Base-by-base conservation (phyloP, 1,140 invertebrate genomes). In the Drosophila cardini region DNA sequence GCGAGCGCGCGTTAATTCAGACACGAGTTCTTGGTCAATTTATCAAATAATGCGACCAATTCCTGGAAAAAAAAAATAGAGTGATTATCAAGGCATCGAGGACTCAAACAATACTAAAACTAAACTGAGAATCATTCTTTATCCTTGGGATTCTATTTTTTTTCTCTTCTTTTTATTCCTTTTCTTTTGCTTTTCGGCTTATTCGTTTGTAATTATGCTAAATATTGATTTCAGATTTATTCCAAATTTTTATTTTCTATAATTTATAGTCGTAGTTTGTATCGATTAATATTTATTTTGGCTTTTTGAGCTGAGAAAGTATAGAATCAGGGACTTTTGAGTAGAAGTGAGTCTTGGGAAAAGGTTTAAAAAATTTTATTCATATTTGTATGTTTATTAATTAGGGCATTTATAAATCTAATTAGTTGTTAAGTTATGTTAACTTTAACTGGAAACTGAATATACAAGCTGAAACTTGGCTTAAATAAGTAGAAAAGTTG, bases 11-110 rank as follows among this genome's bases (percentile, higher is more conserved):
- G 84, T 89, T 84, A 90, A 78, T 81, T 78, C 77, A 64, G 77
- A 84, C 84, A 90, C 84, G 84, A 89, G 84, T 84, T 89, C 72
- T 82, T 72, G 77, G 73, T 89, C 84, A 84, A 89, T 89, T 89
- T 89, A 89, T 89, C 84, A 89, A 89, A 89, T 58, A 70, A 76
- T 78, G 63, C 71, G 68, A 53, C 45, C 67, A 61, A 62, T 89
- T 84, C 85, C 21, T 75, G 71, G 84, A 89, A 89, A 70, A 65
- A 48, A 48, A 26, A 86, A 83, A 86, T 89, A 80, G 65, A 86
- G 79, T 60, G 72, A 86, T 86, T 76, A 79, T 67, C 48, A 70
- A 63, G 43, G 10, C 38, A 34, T 43, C 42, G 30, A 32, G n/a
- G 13, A 16, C 15, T 45, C 38, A 38, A 36, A 30, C 45, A 60